Base-by-base conservation (phyloP, 2,888 invertebrate species). In the Leptopilina myrica region DNA sequence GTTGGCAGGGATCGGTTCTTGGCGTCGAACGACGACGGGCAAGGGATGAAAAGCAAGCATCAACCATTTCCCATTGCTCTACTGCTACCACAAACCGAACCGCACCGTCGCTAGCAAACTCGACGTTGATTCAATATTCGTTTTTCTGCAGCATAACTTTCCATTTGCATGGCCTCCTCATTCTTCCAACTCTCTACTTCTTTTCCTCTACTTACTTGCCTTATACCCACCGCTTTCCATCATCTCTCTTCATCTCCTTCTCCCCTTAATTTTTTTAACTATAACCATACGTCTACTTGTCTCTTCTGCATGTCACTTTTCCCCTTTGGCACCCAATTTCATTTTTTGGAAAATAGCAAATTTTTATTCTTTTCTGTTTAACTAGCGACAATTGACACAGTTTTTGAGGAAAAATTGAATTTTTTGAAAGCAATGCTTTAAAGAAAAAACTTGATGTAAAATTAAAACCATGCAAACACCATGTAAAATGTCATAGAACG, bases 71-170 rank as follows among this genome's bases (percentile, higher is more conserved):
- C 80, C 82, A 83, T 82, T 84, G 64, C 67, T 33, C 33, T 5
- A 33, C 33, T 62, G 78, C 75, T 40, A 83, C 73, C 56, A 73
- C 82, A 83, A 49, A 84, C 80, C 66, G 78, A 80, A 78, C 73
- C 78, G 79, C 43, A 8, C 8, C 43, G 43, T 84, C 79, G 33
- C 81, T 83, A 81, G 79, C 84, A 81, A 82, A 84, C 88, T 87
- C 86, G 86, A 86, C 89, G 89, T 88, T 88, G 90, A 91, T 90
- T 89, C 89, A 89, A 90, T 90, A 90, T 90, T 91, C 90, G 88
- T 90, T 90, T 90, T 90, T 88, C 88, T 86, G 87, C 88, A 85
- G 90, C 89, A 90, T 90, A 90, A 91, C 90, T 90, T 90, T 89
- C 89, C 88, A 90, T 91, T 91, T 90, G 89, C 90, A 89, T 90